A percentile compares a stretch with the other conserved stretches of the same genome.
phyloP scores from a whole-genome alignment of 2,888 invertebrate species.

The Chrysopilus asiliformis region DNA sequence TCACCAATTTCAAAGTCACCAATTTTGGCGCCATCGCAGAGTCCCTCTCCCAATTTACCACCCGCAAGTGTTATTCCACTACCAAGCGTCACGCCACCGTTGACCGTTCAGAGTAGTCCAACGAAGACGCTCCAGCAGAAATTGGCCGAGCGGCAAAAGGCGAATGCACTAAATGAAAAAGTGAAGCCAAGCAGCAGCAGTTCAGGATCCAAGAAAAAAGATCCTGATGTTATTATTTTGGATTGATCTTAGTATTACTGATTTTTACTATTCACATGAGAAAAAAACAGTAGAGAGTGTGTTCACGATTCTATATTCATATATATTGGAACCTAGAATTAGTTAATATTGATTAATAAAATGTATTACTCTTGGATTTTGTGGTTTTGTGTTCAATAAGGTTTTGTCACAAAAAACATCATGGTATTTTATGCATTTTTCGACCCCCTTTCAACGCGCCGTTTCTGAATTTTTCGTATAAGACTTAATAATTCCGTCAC shows the following conservation, averaged over 20 bases:
- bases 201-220: slow-evolving; percentile 14
- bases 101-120: slow-evolving; percentile 36
- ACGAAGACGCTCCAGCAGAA: slow-evolving; percentile 56
- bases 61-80: slow-evolving; percentile 3
- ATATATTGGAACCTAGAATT: too few species aligned
- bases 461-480: too few species aligned
- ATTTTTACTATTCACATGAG: too few species aligned
- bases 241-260: slow-evolving; percentile 18
- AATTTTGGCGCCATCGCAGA: neutral
- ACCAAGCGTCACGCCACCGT: slow-evolving; percentile 12
- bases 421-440: too few species aligned
- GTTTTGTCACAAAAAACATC: too few species aligned
- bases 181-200: slow-evolving; percentile 13
- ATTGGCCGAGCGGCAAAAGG: slow-evolving; percentile 48
- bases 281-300: too few species aligned
- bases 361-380: too few species aligned
- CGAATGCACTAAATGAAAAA: slow-evolving; percentile 18
- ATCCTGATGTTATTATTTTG: slow-evolving; percentile 22
- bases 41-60: neutral
- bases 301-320: neutral
- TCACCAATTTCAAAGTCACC: neutral
- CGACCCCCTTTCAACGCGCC: too few species aligned
- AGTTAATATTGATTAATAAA: too few species aligned
- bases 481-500: too few species aligned
- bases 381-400: too few species aligned